Percentiles rank a stretch among this genome's conserved stretches.
Evolutionary conservation across 2,888 invertebrate genomes (phyloP).

Genomic region (Quadroppia sp.): DNA sequence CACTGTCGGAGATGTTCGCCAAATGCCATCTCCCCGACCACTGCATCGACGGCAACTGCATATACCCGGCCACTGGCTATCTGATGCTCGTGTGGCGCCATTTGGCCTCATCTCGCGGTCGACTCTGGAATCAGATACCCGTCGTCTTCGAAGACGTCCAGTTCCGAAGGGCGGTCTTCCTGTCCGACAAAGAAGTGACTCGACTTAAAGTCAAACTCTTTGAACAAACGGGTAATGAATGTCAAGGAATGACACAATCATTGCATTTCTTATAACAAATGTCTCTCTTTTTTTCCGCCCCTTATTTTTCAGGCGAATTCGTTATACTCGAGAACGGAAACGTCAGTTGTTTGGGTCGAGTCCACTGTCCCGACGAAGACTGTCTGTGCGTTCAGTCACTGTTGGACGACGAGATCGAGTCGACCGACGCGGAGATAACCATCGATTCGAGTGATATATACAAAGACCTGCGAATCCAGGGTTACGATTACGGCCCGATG

Average conservation of each 20-base stretch:
- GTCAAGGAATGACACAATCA: no score
- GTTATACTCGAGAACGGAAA: slow-evolving; percentile 53
- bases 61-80: slow-evolving; percentile 50
- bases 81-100: slow-evolving; percentile 56
- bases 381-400: slow-evolving; percentile 66
- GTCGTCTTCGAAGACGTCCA: slow-evolving; percentile 80
- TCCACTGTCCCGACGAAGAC: slow-evolving; percentile 63
- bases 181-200: background rate
- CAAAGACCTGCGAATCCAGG: slow-evolving; percentile 76
- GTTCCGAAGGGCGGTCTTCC: slow-evolving; percentile 34
- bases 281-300: no score
- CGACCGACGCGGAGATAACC: background rate
- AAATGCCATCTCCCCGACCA: slow-evolving; percentile 66
- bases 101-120: slow-evolving; percentile 70
- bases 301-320: slow-evolving; percentile 53
- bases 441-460: slow-evolving; percentile 63
- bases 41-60: slow-evolving; percentile 57
- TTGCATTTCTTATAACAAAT: no score
- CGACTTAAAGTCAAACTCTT: slow-evolving; percentile 48
- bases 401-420: background rate
- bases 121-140: slow-evolving; percentile 69
- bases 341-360: slow-evolving; percentile 69
- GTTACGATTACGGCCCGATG: slow-evolving; percentile 75
- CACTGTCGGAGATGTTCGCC: slow-evolving; percentile 44
- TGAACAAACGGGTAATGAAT: slow-evolving; percentile 60